Conservation (phyloP, 1,140 invertebrate genomes). For the Dinoponera quadriceps region DNA sequence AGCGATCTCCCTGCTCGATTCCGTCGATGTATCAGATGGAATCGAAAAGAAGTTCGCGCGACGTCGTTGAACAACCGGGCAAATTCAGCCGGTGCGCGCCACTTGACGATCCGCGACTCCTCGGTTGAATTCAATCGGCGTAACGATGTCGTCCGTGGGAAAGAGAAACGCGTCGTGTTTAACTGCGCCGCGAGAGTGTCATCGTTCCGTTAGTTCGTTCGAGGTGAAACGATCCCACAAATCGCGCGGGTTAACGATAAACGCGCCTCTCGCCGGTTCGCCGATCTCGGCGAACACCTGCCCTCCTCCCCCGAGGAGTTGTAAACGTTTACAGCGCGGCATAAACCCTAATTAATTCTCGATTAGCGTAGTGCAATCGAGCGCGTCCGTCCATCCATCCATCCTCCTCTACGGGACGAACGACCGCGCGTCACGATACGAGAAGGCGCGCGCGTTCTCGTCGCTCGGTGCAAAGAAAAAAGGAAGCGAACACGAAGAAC, state of each 20-base stretch:
- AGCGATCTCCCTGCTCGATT: too few species aligned
- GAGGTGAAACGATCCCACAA: slow-evolving; percentile 8
- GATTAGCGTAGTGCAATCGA: slow-evolving; percentile 75
- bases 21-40: background rate
- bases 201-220: too few species aligned
- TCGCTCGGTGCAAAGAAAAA: background rate
- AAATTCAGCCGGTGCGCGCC: too few species aligned
- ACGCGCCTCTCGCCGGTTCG: slow-evolving; percentile 58
- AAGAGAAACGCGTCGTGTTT: background rate
- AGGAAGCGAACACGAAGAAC: background rate
- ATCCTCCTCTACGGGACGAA: background rate
- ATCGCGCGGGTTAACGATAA: slow-evolving; percentile 51
- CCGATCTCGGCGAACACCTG: slow-evolving; percentile 76
- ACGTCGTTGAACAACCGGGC: too few species aligned
- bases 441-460: background rate
- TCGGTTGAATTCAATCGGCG: too few species aligned
- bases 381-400: background rate
- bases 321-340: slow-evolving; percentile 83
- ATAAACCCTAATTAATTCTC: slow-evolving; percentile 85
- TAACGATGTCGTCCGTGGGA: background rate
- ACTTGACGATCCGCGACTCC: too few species aligned
- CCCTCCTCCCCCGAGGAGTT: slow-evolving; percentile 67
- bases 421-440: slow-evolving; percentile 40
- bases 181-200: background rate
- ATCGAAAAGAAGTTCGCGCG: background rate